Conservation (phyloP, 2,888 invertebrate species). For the Tromatobia lineatoria region DNA sequence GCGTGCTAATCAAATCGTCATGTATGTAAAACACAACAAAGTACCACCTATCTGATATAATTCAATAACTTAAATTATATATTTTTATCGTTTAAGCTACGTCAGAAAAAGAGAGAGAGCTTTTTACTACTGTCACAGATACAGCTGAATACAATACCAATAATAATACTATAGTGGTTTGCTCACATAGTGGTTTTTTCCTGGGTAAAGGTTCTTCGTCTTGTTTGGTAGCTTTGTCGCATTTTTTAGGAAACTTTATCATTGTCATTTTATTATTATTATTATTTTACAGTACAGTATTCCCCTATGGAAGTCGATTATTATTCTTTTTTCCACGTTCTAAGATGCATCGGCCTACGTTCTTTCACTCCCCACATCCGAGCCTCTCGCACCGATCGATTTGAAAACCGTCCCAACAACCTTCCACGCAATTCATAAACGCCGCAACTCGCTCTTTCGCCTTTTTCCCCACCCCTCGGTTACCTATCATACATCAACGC, state of each 20-base stretch:
- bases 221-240: slow-evolving; percentile 32
- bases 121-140: slow-evolving; percentile 47
- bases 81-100: slow-evolving; percentile 52
- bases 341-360: slow-evolving; percentile 54
- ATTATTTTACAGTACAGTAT: slow-evolving; percentile 38
- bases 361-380: slow-evolving; percentile 42
- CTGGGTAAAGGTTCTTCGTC: slow-evolving; percentile 62
- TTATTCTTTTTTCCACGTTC: slow-evolving; percentile 51
- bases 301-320: slow-evolving; percentile 27
- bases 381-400: slow-evolving; percentile 42
- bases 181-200: slow-evolving; percentile 61
- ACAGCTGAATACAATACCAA: slow-evolving; percentile 22
- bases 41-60: slow-evolving; percentile 39
- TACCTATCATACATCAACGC: slow-evolving; percentile 40
- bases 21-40: slow-evolving; percentile 88
- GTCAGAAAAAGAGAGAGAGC: slow-evolving; percentile 50
- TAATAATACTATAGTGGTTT: slow-evolving; percentile 48
- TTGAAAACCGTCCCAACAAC: slow-evolving; percentile 34
- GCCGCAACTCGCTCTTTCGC: slow-evolving; percentile 37
- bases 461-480: slow-evolving; percentile 18
- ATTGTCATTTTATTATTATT: slow-evolving; percentile 14
- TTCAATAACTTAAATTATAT: slow-evolving; percentile 42
- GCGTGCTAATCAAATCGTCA: slow-evolving; percentile 94
- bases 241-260: slow-evolving; percentile 31
- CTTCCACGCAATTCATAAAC: slow-evolving; percentile 63